A percentile compares a stretch with the other conserved stretches of the same genome.
Conservation (phyloP, 2,797 vertebrate genomes). For the Melopsittacus undulatus region DNA sequence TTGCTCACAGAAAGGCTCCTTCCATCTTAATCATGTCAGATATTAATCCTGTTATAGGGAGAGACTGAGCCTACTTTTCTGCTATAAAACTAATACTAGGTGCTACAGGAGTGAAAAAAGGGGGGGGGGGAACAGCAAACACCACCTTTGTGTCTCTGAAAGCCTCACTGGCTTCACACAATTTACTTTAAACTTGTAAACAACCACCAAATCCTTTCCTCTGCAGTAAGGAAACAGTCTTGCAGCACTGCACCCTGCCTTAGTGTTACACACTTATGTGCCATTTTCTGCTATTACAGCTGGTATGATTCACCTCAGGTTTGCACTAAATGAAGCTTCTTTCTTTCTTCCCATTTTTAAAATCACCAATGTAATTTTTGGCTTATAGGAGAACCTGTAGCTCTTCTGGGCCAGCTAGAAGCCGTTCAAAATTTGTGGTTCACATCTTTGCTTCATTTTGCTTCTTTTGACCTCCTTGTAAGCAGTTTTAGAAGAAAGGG, state of each 20-base stretch:
- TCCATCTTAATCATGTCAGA: neutral
- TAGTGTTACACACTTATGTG: neutral
- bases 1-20: neutral
- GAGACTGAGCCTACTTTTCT: neutral
- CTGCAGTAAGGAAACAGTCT: neutral
- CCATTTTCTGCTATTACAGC: neutral
- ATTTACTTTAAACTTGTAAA: neutral
- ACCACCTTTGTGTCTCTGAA: neutral
- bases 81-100: neutral
- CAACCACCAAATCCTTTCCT: neutral
- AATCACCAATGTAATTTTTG: neutral
- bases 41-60: neutral
- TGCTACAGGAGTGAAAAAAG: neutral
- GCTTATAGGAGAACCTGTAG: neutral
- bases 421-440: neutral
- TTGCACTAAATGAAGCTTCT: neutral
- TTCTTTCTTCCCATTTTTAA: neutral
- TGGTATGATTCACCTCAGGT: neutral
- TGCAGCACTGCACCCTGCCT: neutral
- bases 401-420: neutral
- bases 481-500: neutral
- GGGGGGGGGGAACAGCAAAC: neutral
- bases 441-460: rapidly evolving
- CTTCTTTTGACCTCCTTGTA: neutral
- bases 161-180: neutral